Percentiles rank a stretch among this genome's conserved stretches.
Evolutionary conservation across 2,797 vertebrate species (phyloP).

Genomic region (Aulostomus chinensis): DNA sequence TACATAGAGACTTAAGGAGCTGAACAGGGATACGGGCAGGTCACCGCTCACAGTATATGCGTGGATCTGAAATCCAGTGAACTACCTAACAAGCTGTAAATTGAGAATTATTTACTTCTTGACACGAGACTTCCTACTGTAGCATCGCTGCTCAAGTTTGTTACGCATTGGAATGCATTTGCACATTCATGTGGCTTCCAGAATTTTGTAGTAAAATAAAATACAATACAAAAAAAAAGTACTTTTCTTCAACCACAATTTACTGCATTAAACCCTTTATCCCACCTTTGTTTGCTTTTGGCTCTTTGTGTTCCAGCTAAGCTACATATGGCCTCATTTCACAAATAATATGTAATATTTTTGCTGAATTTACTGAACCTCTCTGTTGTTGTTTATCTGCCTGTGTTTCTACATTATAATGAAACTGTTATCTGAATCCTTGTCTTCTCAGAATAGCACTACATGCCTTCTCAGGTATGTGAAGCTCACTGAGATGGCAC

Average conservation of each 20-base stretch:
- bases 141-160: neutral
- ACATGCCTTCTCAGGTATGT: conserved; percentile 22
- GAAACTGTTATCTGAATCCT: conserved; percentile 10
- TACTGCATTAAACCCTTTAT: neutral
- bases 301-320: neutral
- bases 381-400: neutral
- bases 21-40: conserved; percentile 9
- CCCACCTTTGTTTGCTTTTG: neutral
- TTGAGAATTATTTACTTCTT: neutral
- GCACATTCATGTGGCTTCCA: neutral
- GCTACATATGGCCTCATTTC: neutral
- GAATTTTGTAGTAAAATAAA: neutral
- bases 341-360: neutral
- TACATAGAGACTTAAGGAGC: conserved; percentile 13
- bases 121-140: neutral
- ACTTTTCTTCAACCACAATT: neutral
- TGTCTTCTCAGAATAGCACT: conserved; percentile 40
- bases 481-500: conserved; percentile 10
- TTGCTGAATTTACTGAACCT: neutral
- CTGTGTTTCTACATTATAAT: conserved; percentile 11
- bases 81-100: conserved; percentile 4
- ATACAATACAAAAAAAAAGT: too few relatives aligned
- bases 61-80: conserved; percentile 5
- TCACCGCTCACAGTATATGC: neutral
- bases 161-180: neutral